Conservation (phyloP, 2,797 vertebrate species). For the Pseudomugil gertrudae region DNA sequence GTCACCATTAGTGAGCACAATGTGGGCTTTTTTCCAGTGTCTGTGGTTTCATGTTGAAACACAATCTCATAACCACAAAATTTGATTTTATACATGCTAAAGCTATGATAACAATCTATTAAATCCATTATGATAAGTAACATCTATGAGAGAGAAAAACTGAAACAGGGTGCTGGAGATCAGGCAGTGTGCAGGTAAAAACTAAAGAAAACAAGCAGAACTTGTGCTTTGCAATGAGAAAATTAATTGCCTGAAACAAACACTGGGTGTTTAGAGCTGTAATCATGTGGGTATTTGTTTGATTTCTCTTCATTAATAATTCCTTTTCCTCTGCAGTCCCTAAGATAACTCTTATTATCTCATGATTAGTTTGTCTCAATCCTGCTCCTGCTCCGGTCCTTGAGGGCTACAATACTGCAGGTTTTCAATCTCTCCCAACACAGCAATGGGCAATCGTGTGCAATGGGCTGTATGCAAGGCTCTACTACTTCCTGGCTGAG, state of each 20-base stretch:
- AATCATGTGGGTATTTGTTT: not conserved
- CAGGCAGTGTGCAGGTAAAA: not conserved
- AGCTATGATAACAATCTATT: not conserved
- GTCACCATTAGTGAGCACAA: not conserved
- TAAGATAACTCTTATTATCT: not conserved
- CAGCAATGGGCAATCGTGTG: too few relatives aligned
- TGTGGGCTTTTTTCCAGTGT: not conserved
- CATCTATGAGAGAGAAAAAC: not conserved
- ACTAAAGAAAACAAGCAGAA: not conserved
- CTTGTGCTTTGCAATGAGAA: not conserved
- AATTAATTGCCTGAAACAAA: not conserved
- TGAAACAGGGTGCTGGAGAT: not conserved
- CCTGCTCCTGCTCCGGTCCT: too few relatives aligned
- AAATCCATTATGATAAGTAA: not conserved
- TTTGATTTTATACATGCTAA: not conserved
- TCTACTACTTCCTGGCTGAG: too few relatives aligned
- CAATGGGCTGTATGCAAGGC: too few relatives aligned
- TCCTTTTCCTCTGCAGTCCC: not conserved
- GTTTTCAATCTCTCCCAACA: too few relatives aligned
- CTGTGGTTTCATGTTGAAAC: conserved; percentile 3
- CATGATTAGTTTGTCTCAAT: not conserved
- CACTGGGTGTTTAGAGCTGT: not conserved
- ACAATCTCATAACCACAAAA: not conserved
- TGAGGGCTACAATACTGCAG: too few relatives aligned
- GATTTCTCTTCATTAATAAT: not conserved